These are phyloP conservation scores for Cichladusa arquata DNA, from an alignment of 2,113 vertebrate genomes.

Conservation along the genomic window DNA sequence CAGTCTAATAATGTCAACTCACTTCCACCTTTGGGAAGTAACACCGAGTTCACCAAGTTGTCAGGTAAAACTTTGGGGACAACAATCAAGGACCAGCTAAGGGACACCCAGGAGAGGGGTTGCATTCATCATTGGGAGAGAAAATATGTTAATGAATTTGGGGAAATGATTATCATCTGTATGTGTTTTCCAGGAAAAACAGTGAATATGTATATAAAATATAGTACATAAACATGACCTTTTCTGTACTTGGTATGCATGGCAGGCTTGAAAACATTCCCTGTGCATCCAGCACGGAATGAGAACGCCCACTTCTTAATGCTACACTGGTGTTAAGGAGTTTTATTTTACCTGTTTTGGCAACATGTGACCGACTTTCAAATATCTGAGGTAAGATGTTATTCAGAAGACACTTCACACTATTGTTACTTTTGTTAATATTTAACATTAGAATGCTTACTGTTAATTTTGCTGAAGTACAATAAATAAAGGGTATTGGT, in stretches of 20 bases:
- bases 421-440: not conserved
- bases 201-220: too few species aligned
- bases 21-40: not conserved
- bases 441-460: not conserved
- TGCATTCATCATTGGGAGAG: not conserved
- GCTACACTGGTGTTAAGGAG: too few species aligned
- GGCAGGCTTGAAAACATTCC: too few species aligned
- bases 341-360: too few species aligned
- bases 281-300: too few species aligned
- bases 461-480: not conserved
- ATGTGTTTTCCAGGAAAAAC: too few species aligned
- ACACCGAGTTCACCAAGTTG: not conserved
- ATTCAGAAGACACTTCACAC: not conserved
- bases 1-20: not conserved
- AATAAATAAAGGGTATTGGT: not conserved
- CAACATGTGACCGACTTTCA: too few species aligned
- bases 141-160: not conserved
- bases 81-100: not conserved
- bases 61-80: not conserved
- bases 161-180: not conserved
- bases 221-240: too few species aligned
- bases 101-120: not conserved
- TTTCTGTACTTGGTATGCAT: too few species aligned
- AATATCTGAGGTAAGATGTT: too few species aligned
- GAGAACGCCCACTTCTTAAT: too few species aligned